These are phyloP conservation scores for Fregata magnificens DNA, from an alignment of 2,113 vertebrate genomes.

Conservation along the genomic window DNA sequence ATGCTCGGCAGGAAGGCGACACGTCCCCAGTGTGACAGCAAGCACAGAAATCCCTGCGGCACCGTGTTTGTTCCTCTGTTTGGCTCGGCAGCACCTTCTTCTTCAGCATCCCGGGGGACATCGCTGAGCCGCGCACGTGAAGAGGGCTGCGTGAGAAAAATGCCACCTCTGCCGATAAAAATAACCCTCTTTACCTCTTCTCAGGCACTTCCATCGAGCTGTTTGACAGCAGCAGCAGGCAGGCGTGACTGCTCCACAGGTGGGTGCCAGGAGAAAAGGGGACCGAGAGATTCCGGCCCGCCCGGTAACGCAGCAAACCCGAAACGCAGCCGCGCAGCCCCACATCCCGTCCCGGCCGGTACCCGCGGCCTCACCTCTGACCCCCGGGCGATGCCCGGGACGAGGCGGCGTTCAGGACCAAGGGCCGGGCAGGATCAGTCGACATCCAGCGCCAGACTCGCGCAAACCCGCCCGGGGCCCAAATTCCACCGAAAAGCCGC, in stretches of 20 bases:
- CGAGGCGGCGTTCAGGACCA: background rate
- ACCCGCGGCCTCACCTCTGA: background rate
- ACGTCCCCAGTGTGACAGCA: rapidly evolving
- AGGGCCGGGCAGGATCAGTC: background rate
- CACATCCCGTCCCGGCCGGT: rapidly evolving
- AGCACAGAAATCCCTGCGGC: background rate
- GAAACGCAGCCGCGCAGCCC: rapidly evolving
- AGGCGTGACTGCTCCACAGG: background rate
- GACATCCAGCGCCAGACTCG: rapidly evolving
- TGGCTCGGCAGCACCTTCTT: background rate
- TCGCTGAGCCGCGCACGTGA: background rate
- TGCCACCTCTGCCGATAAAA: too few relatives aligned
- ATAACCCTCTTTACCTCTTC: too few relatives aligned
- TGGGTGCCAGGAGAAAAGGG: background rate
- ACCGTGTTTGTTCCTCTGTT: rapidly evolving
- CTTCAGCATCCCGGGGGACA: background rate
- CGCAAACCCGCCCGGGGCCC: background rate
- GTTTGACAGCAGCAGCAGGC: background rate
- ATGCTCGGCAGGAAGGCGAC: background rate
- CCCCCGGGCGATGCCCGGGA: background rate
- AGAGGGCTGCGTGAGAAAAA: background rate
- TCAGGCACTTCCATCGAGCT: too few relatives aligned
- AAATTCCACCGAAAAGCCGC: background rate
- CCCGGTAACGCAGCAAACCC: background rate
- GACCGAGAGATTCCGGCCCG: rapidly evolving